phyloP scores from a whole-genome alignment of 2,888 invertebrate species.

The Apamea sordens region DNA sequence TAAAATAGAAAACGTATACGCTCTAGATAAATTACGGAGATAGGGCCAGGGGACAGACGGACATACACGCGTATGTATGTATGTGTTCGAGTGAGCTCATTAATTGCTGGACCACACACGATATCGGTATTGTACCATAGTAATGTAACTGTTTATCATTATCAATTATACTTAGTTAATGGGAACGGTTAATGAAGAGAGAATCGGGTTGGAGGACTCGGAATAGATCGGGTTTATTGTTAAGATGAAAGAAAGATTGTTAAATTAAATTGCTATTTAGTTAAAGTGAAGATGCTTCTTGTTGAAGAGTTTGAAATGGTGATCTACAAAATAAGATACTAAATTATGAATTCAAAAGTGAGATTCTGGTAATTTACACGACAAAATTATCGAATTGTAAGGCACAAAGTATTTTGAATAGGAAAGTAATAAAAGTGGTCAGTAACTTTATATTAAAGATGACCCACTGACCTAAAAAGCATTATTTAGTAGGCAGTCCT shows the following conservation, averaged over 20 bases:
- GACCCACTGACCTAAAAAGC: neutral
- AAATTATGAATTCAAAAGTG: neutral
- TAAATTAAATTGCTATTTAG: constrained; percentile 20
- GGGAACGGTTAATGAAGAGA: constrained; percentile 47
- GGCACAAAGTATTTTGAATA: neutral
- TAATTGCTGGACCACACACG: constrained; percentile 88
- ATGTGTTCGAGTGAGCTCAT: constrained; percentile 79
- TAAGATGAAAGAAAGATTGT: constrained; percentile 11
- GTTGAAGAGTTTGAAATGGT: neutral
- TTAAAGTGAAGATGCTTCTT: neutral
- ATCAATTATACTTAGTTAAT: constrained; percentile 58
- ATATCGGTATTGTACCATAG: constrained; percentile 55
- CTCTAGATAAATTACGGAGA: constrained; percentile 77
- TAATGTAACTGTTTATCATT: constrained; percentile 63
- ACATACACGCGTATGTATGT: constrained; percentile 72
- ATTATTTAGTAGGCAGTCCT: neutral
- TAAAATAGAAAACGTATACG: constrained; percentile 68
- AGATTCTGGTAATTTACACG: neutral
- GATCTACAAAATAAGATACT: too few relatives aligned
- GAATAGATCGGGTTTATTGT: constrained; percentile 7
- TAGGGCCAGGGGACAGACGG: constrained; percentile 60
- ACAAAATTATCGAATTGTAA: neutral
- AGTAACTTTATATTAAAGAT: neutral
- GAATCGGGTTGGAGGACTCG: neutral
- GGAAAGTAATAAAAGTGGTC: neutral